Base-by-base conservation (phyloP, 2,113 vertebrate species). In the Chaetodon auriga region DNA sequence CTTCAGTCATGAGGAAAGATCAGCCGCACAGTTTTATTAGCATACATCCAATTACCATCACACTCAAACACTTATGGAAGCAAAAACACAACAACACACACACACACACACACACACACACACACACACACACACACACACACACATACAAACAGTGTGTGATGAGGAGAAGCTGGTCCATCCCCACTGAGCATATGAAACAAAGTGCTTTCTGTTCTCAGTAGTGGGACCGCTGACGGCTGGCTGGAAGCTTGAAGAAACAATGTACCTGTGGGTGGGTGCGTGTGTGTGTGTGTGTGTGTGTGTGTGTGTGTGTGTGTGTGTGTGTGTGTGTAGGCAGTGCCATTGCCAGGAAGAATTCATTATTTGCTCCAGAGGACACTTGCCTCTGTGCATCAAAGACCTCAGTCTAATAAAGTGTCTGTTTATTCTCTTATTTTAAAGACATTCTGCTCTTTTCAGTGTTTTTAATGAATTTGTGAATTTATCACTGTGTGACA, bases 371-470 rank as follows among this genome's bases (percentile, higher is more conserved):
- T 87, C 77, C 70, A 69, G 41, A 72, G 81, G 64, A 75, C 83
- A 89, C 66, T 78, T 81, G 45, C 60, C 77, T 80, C 78, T 65
- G 53, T 84, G 85, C 71, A 83, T 90, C 77, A 90, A 77, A 89
- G 68, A 63, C 70, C 77, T 30, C 78, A 16, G 72, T 68, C 35
- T 83, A 69, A 85, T 51, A 36, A 66, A 82, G 25, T 36, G 75
- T 80, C 63, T 82, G 55, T 79, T 30, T 30, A 30, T 69, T n/a
- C n/a, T n/a, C n/a, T n/a, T 74, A 62, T 78, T 69, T 78, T 66
- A 38, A 19, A 78, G 62, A 63, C 53, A 21, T 61, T 36, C 18
- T 19, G 23, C 25, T 2, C 2, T 83, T 68, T 80, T 68, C 36
- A 30, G 25, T 57, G 68, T 75, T 63, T 66, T 55, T 65, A 68